phyloP scores from a whole-genome alignment of 2,797 vertebrate species.

The Pseudochromis fuscus region DNA sequence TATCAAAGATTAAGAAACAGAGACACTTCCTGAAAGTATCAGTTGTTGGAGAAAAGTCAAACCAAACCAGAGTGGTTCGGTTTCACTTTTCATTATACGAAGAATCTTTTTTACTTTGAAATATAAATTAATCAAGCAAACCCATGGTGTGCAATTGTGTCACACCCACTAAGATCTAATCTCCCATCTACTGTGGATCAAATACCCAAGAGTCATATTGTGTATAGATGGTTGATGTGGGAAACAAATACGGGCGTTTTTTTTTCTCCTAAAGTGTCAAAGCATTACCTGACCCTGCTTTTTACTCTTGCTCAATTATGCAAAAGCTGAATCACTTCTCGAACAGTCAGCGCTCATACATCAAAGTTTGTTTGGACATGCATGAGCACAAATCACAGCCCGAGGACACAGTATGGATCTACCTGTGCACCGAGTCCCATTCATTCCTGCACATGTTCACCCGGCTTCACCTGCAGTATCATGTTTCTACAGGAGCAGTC shows the following conservation, averaged over 20 bases:
- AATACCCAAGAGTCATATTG: too few relatives aligned
- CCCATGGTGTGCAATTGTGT: too few relatives aligned
- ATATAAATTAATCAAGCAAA: too few relatives aligned
- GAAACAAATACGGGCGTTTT: too few relatives aligned
- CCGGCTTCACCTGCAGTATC: background rate
- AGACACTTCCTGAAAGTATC: background rate
- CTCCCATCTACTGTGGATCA: too few relatives aligned
- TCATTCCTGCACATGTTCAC: background rate
- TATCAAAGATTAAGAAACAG: background rate
- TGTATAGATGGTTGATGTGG: too few relatives aligned
- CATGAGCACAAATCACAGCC: constrained; percentile 1
- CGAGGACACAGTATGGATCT: background rate
- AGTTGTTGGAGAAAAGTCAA: too few relatives aligned
- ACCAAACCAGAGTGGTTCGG: too few relatives aligned
- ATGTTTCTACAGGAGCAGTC: background rate
- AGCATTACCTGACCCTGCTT: background rate
- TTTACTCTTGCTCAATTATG: background rate
- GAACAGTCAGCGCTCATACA: background rate
- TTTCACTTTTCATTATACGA: too few relatives aligned
- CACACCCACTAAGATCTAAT: too few relatives aligned
- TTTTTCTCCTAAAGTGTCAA: background rate
- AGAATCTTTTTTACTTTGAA: too few relatives aligned
- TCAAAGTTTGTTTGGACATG: background rate
- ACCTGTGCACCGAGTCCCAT: background rate
- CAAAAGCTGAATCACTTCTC: background rate